Base-by-base conservation (phyloP, 2,888 invertebrate species). In the Sarcophaga carnaria region DNA sequence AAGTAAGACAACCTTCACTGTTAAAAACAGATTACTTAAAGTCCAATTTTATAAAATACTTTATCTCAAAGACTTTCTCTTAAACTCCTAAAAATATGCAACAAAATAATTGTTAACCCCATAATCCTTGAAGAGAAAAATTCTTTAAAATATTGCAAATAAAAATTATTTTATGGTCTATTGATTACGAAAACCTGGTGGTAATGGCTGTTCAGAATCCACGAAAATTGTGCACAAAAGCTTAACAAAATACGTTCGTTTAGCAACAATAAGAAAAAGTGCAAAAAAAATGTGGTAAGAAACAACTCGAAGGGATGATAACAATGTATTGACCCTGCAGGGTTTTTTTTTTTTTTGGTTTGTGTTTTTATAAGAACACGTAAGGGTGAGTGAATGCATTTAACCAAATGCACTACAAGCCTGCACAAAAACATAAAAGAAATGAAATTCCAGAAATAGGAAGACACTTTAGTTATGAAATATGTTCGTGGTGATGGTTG, bases 111-210 rank as follows among this genome's bases (percentile, higher is more conserved):
- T 37, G 37, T 6, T 37, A 37, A 37, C 37, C 37, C 27, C 37
- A 37, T 37, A 17, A 14, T 59, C 59, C 14, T 59, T 59, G 6
- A 59, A 37, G 37, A 37, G 37, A 37, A 37, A 22, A 60, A 47
- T 67, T 67, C 4, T 22, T 37, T 49, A 20, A 49, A 62, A 54
- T 2, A 11, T 22, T 54, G 47, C 4, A 17, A 0, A 59, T 49
- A 75, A 47, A 47, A 49, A 49, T 66, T 27, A 74, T 66, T 74
- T 45, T 69, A 77, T 6, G 62, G 66, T 81, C 70, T 75, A 82
- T 80, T 75, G 80, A 83, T 81, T 74, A 81, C 47, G 11, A 47
- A 4, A 77, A 80, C 75, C 78, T 79, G 78, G 63, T 79, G 78
- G 63, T 81, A 75, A 81, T 71, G 81, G 75, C 66, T 79, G 69